Evolutionary conservation across 2,888 invertebrate genomes (phyloP), one percentile per base, ranked within the genome.

Genomic region (Xanthia icteritia): DNA sequence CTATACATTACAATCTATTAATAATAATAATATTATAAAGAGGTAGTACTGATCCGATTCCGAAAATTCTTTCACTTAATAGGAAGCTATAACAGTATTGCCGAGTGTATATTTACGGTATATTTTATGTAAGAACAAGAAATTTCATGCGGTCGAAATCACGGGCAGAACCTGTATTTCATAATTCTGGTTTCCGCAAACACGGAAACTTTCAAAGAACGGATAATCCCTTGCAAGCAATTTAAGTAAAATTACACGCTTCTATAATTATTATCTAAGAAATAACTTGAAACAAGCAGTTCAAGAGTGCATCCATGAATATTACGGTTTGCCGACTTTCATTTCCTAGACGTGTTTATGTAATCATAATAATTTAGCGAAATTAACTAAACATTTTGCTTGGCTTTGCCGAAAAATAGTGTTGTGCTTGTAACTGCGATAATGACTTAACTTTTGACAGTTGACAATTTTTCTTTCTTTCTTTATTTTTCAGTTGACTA

Each of bases 301-400:
- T 88, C 84, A 88, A 88, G 73, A 89, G 89, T 83, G 88, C 89
- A 89, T 78, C 72, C 79, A 84, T 75, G 86, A 82, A 79, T 79
- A 85, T 82, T 79, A 84, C 79, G 61, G 68, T 74, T 80, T 74
- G 71, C 76, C 20, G 51, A 92, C 93, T 93, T 93, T 93, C 94
- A 92, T 93, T 93, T 93, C 93, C 92, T 92, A 87, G 91, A 83
- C 81, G 85, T 83, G 86, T 87, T 92, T 91, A 93, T 88, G 90
- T 91, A 92, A 93, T 36, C 54, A n/a, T 86, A 82, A 77, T 90
- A 89, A 90, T 90, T 89, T 76, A 64, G 81, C 77, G 66, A 81
- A 88, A 83, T 88, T 86, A 79, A 82, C 76, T 81, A 84, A 84
- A 77, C 71, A 67, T 63, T 77, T 79, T 81, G 82, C 77, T 61